A percentile compares a stretch with the other conserved stretches of the same genome.
Conservation (phyloP, 2,113 vertebrate genomes). For the Dasypus novemcinctus region DNA sequence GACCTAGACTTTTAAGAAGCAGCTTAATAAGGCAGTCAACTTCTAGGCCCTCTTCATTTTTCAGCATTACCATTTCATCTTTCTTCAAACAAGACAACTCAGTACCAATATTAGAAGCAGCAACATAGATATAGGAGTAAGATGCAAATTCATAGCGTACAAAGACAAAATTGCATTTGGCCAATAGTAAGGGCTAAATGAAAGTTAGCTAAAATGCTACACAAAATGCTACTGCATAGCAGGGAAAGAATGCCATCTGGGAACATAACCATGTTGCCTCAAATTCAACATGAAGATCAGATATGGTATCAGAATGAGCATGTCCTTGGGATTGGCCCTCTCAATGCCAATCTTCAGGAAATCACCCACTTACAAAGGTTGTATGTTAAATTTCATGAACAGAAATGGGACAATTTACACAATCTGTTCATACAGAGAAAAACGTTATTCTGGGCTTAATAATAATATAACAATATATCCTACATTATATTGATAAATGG, state of each 20-base stretch:
- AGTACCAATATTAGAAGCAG: background rate
- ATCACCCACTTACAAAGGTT: background rate
- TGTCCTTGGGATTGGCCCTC: background rate
- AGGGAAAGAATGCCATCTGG: background rate
- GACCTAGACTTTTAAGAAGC: background rate
- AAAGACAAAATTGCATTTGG: background rate
- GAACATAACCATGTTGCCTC: background rate
- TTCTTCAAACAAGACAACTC: slow-evolving; percentile 40
- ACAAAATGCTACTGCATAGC: background rate
- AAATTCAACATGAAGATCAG: background rate
- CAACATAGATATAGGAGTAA: background rate
- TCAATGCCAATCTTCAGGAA: background rate
- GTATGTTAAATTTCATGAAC: background rate
- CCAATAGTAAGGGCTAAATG: background rate
- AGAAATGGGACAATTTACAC: background rate
- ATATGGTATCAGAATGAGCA: background rate
- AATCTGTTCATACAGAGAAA: background rate
- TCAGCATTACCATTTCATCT: slow-evolving; percentile 8
- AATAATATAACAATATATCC: background rate
- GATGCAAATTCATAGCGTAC: background rate
- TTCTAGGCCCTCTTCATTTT: background rate
- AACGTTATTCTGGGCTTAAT: background rate
- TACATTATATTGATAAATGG: slow-evolving; percentile 17
- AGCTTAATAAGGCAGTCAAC: background rate
- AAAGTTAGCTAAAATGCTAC: background rate